A percentile compares a stretch with the other conserved stretches of the same genome.
Conservation (phyloP, 2,888 invertebrate genomes). For the Crepidodera aurea region DNA sequence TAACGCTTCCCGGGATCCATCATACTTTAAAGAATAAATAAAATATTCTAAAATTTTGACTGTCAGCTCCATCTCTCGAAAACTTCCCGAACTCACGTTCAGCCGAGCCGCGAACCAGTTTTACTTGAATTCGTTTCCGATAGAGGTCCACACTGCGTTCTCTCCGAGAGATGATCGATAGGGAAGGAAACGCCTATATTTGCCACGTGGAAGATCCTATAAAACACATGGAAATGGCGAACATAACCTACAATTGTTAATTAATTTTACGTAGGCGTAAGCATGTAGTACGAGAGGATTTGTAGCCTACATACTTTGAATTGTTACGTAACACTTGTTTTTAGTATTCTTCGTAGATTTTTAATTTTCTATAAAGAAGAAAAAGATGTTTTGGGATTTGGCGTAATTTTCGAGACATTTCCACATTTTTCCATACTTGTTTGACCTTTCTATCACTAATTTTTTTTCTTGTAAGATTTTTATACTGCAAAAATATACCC, state of each 20-base stretch:
- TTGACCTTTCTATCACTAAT: no score
- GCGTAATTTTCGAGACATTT: no score
- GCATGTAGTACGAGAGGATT: background rate
- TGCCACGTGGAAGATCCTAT: constrained; percentile 40
- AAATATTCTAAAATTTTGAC: background rate
- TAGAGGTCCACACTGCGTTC: constrained; percentile 48
- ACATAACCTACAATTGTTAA: constrained; percentile 26
- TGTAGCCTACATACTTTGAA: no score
- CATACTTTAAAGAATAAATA: no score
- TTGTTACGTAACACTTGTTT: no score
- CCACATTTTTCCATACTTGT: no score
- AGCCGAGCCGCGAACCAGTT: constrained; percentile 14
- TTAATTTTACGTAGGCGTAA: background rate
- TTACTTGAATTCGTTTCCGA: constrained; percentile 30
- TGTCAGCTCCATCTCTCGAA: background rate
- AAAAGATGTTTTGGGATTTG: no score
- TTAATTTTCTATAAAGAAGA: no score
- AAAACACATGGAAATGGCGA: constrained; percentile 14
- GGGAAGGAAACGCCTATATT: constrained; percentile 48
- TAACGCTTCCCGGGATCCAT: no score
- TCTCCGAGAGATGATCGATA: constrained; percentile 49
- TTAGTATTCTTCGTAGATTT: no score
- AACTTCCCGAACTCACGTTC: constrained; percentile 7
- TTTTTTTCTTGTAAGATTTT: no score
- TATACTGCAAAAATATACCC: no score